These are phyloP conservation scores for Philonicus albiceps DNA, from an alignment of 2,888 invertebrate genomes.

Conservation along the genomic window DNA sequence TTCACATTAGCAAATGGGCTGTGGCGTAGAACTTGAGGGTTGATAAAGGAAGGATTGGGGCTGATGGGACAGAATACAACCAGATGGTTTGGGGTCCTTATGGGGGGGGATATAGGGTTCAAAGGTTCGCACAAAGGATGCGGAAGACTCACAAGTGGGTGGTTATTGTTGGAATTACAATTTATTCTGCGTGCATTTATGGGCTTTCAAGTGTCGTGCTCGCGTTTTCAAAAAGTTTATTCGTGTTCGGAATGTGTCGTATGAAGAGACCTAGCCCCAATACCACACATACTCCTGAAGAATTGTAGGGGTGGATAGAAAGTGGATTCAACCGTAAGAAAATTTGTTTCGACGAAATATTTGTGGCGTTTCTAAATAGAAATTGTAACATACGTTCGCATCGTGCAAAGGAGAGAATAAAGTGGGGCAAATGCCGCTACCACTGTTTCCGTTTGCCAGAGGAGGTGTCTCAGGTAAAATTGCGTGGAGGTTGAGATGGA, in stretches of 20 bases:
- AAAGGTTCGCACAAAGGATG: conserved; percentile 1
- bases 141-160: conserved; percentile 1
- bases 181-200: conserved; percentile 36
- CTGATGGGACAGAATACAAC: neutral
- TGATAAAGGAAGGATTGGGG: neutral
- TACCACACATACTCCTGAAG: neutral
- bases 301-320: neutral
- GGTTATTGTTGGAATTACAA: conserved; percentile 41
- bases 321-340: neutral
- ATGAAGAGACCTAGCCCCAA: neutral
- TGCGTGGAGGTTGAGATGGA: neutral
- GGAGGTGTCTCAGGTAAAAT: neutral
- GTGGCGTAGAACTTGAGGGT: neutral
- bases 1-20: conserved; percentile 41
- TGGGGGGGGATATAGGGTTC: neutral
- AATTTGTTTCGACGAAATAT: conserved; percentile 6
- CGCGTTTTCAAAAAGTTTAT: conserved; percentile 17
- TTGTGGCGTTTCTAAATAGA: conserved; percentile 8
- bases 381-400: neutral
- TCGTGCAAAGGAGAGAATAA: neutral
- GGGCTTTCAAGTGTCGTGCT: conserved; percentile 38
- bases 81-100: neutral
- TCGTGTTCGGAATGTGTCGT: conserved; percentile 4
- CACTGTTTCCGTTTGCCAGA: neutral
- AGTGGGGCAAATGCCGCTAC: neutral